These are phyloP conservation scores for Thymelicus lineola DNA, from an alignment of 2,888 invertebrate genomes.

Conservation along the genomic window DNA sequence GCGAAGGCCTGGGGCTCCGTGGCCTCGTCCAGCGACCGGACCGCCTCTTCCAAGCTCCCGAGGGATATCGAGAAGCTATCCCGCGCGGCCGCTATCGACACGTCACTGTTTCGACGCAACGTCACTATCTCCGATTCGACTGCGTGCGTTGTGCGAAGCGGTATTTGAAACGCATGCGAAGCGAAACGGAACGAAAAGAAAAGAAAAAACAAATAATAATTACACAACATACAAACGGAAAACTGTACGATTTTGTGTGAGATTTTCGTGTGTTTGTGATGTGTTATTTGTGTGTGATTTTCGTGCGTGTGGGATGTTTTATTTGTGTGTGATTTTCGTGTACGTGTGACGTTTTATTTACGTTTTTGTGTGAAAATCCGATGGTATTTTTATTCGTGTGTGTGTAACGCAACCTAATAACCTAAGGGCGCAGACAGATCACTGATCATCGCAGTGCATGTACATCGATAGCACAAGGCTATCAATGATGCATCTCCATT, in stretches of 20 bases:
- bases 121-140: constrained; percentile 83
- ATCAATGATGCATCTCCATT: too few relatives aligned
- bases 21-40: constrained; percentile 74
- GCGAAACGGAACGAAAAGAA: constrained; percentile 46
- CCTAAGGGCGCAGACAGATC: too few relatives aligned
- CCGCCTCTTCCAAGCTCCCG: constrained; percentile 78
- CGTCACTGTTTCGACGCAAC: constrained; percentile 81
- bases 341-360: too few relatives aligned
- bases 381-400: too few relatives aligned
- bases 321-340: too few relatives aligned
- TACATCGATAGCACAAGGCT: too few relatives aligned
- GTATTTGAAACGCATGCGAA: constrained; percentile 46
- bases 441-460: too few relatives aligned
- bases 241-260: not conserved
- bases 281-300: too few relatives aligned
- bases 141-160: constrained; percentile 57
- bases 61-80: constrained; percentile 80
- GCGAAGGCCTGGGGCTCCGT: constrained; percentile 73
- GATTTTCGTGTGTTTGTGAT: too few relatives aligned
- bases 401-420: too few relatives aligned
- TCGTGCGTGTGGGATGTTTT: too few relatives aligned
- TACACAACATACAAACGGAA: constrained; percentile 5
- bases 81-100: constrained; percentile 72
- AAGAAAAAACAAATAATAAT: constrained; percentile 43
- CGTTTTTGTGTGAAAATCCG: too few relatives aligned